These are phyloP conservation scores for pig (Sus scrofa) DNA, from an alignment of 2,113 vertebrate genomes.

Conservation along the genomic window T2T-Sscrofa CM000819.6:27795501-27796000, in stretches of 20 bases:
- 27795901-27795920: background rate
- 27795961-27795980: background rate
- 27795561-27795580: constrained; percentile 57
- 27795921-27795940: constrained; percentile 43
- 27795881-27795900: background rate
- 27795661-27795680: constrained; percentile 47
- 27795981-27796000: background rate
- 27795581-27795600: background rate
- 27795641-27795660: constrained; percentile 28
- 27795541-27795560: constrained; percentile 4
- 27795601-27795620: constrained; percentile 41
- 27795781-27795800: constrained; percentile 69
- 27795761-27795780: constrained; percentile 56
- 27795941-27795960: background rate
- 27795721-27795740: constrained; percentile 54
- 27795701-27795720: constrained; percentile 58
- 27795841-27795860: constrained; percentile 63
- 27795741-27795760: constrained; percentile 71
- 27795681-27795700: constrained; percentile 43
- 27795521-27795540: background rate
- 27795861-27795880: constrained; percentile 59
- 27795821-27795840: constrained; percentile 61
- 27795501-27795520: constrained; percentile 42
- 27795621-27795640: background rate
- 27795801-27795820: constrained; percentile 57